These are phyloP conservation scores for Thymelicus acteon DNA, from an alignment of 2,888 invertebrate species.

Conservation along the genomic window DNA sequence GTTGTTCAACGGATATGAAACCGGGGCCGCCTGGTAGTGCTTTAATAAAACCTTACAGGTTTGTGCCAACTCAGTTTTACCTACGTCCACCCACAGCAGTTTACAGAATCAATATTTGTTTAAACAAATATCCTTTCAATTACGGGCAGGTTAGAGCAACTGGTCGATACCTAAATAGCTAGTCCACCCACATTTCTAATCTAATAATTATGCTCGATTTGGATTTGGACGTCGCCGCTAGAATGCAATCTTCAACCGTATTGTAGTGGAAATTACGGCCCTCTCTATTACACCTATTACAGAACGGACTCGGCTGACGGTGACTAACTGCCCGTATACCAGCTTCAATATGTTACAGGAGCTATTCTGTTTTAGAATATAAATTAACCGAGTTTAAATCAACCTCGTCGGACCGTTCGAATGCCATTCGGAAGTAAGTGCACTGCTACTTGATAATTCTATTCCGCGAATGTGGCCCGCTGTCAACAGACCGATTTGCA, in stretches of 20 bases:
- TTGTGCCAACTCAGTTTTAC: slow-evolving; percentile 23
- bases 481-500: slow-evolving; percentile 37
- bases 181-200: slow-evolving; percentile 68
- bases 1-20: too few species aligned
- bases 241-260: slow-evolving; percentile 63
- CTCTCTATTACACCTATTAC: slow-evolving; percentile 51
- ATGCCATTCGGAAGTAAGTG: slow-evolving; percentile 43
- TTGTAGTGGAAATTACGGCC: slow-evolving; percentile 19
- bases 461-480: slow-evolving; percentile 47
- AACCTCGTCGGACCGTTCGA: slow-evolving; percentile 40
- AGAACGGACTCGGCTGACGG: slow-evolving; percentile 58
- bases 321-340: slow-evolving; percentile 49
- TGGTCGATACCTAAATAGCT: slow-evolving; percentile 66
- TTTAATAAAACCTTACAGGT: slow-evolving; percentile 29
- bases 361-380: slow-evolving; percentile 55
- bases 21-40: not conserved
- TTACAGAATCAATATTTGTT: slow-evolving; percentile 34
- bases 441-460: slow-evolving; percentile 46
- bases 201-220: slow-evolving; percentile 66
- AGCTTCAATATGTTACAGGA: slow-evolving; percentile 53
- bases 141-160: slow-evolving; percentile 51
- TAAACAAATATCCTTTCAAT: slow-evolving; percentile 39
- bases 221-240: slow-evolving; percentile 44
- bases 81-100: slow-evolving; percentile 12
- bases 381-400: slow-evolving; percentile 51